phyloP scores from a whole-genome alignment of 2,888 invertebrate species.

The Agriopis aurantiaria region DNA sequence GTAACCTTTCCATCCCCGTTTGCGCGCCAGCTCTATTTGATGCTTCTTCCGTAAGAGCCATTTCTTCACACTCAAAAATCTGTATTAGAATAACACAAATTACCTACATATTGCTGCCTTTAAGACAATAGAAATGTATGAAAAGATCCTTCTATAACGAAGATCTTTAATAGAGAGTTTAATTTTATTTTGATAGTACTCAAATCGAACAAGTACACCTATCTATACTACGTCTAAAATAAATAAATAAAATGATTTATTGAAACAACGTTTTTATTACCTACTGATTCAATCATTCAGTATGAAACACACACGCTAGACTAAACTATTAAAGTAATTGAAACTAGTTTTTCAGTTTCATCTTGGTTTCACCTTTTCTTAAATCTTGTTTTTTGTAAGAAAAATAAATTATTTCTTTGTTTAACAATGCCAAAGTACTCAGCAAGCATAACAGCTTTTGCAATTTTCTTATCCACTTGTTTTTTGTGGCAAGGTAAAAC shows the following conservation, averaged over 20 bases:
- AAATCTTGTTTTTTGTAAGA: constrained; percentile 46
- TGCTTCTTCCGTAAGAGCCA: constrained; percentile 98
- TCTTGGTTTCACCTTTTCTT: neutral
- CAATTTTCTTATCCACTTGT: constrained; percentile 61
- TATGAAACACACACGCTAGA: neutral
- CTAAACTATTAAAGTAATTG: neutral
- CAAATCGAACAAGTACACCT: neutral
- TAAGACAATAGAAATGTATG: neutral
- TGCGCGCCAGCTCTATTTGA: constrained; percentile 97
- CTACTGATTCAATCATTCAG: neutral
- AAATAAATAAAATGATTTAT: neutral
- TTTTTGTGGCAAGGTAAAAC: constrained; percentile 57
- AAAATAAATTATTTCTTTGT: constrained; percentile 54
- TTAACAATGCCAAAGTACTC: constrained; percentile 62
- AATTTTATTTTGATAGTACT: neutral
- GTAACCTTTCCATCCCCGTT: constrained; percentile 99
- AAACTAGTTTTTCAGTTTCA: neutral
- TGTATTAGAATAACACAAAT: constrained; percentile 71
- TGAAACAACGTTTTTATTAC: neutral
- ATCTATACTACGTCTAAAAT: neutral
- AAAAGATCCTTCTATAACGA: too few species aligned
- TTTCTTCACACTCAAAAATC: constrained; percentile 99
- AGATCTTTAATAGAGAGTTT: neutral
- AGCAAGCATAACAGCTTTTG: constrained; percentile 57
- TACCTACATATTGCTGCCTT: neutral